phyloP scores from a whole-genome alignment of 2,888 invertebrate genomes.

The Caenorhabditis japonica region DNA sequence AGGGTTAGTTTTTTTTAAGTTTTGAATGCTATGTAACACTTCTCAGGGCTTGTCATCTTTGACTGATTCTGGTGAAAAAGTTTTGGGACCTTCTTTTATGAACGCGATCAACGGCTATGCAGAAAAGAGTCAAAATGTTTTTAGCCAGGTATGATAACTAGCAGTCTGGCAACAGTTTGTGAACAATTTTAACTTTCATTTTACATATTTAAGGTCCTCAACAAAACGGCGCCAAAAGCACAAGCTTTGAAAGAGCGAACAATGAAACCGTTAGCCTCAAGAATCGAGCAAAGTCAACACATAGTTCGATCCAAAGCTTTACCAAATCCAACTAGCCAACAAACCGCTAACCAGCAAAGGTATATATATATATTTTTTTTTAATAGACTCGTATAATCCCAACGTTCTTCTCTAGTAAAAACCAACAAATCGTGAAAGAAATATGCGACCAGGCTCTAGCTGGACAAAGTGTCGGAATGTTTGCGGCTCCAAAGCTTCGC shows the following conservation, averaged over 20 bases:
- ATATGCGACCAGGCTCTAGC: conserved; percentile 82
- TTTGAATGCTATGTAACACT: not conserved
- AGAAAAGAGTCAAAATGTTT: conserved; percentile 74
- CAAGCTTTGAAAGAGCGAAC: conserved; percentile 75
- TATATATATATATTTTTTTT: not conserved
- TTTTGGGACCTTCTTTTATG: conserved; percentile 74
- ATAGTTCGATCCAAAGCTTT: conserved; percentile 64
- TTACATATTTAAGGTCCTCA: conserved; percentile 59
- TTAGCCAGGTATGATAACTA: conserved; percentile 69
- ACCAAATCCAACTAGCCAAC: conserved; percentile 61
- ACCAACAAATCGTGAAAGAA: conserved; percentile 76
- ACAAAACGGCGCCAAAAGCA: conserved; percentile 76
- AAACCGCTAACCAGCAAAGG: conserved; percentile 72
- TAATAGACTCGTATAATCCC: not conserved
- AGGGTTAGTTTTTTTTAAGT: conserved; percentile 36
- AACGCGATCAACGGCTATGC: conserved; percentile 75
- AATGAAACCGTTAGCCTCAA: conserved; percentile 72
- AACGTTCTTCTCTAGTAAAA: conserved; percentile 72
- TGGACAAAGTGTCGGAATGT: conserved; percentile 96
- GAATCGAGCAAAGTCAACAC: conserved; percentile 74
- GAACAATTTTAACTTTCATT: too few relatives aligned
- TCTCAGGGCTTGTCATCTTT: conserved; percentile 63
- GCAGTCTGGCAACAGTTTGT: not conserved
- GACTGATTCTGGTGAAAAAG: conserved; percentile 72
- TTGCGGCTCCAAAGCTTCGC: conserved; percentile 83